A percentile compares a stretch with the other conserved stretches of the same genome.
phyloP scores from a whole-genome alignment of 1,140 invertebrate species.

The Heterodera carotae region DNA sequence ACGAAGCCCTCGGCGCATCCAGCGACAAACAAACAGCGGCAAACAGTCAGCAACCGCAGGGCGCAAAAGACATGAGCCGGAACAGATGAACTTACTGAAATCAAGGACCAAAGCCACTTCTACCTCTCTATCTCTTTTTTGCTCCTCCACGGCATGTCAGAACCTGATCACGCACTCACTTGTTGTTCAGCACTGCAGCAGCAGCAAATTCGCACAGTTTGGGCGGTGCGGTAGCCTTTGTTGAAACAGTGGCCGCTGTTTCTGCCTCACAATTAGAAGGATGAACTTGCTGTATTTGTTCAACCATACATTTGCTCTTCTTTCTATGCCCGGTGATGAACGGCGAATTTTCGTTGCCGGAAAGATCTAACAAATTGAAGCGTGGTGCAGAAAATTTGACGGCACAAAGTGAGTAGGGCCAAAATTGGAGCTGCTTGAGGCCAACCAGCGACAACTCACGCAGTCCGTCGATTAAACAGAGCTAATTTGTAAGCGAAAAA shows the following conservation, averaged over 20 bases:
- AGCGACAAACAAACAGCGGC: background rate
- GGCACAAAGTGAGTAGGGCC: background rate
- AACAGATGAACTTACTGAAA: background rate
- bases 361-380: background rate
- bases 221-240: background rate
- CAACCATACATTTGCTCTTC: too few relatives aligned
- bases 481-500: slow-evolving; percentile 9
- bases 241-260: background rate
- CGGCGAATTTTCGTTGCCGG: background rate
- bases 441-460: background rate
- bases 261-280: background rate
- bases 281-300: background rate
- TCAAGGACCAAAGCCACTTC: background rate
- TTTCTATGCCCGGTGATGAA: background rate
- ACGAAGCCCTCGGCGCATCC: slow-evolving; percentile 26
- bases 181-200: slow-evolving; percentile 24
- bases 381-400: background rate
- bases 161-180: slow-evolving; percentile 22
- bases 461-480: slow-evolving; percentile 15
- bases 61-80: background rate
- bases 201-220: slow-evolving; percentile 16
- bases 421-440: slow-evolving; percentile 15
- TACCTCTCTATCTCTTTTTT: too few relatives aligned
- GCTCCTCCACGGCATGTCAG: too few relatives aligned
- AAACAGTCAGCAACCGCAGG: slow-evolving; percentile 21